phyloP scores from a whole-genome alignment of 1,140 invertebrate genomes.

The Heliconius nattereri region DNA sequence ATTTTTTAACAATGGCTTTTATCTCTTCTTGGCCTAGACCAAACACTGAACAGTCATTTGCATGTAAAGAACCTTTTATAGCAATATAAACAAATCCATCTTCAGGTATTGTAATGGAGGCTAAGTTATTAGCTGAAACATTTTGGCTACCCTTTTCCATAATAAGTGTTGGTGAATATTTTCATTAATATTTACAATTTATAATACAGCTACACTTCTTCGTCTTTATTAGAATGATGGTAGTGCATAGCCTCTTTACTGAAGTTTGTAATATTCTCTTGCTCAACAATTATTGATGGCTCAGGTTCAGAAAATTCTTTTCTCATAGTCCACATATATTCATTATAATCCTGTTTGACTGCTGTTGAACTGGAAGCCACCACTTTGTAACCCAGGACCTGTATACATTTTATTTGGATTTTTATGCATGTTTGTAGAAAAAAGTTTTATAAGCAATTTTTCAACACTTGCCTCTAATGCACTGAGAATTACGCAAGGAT shows the following conservation, averaged over 20 bases:
- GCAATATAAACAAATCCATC: conserved; percentile 86
- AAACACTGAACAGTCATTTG: conserved; percentile 87
- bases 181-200: conserved; percentile 23
- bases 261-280: conserved; percentile 83
- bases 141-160: conserved; percentile 73
- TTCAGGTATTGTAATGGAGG: conserved; percentile 58
- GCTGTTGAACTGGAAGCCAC: conserved; percentile 91
- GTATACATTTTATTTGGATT: conserved; percentile 35
- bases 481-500: conserved; percentile 92
- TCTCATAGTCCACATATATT: conserved; percentile 96
- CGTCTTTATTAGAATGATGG: conserved; percentile 72
- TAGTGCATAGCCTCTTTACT: conserved; percentile 81
- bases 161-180: conserved; percentile 39
- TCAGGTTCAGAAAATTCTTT: conserved; percentile 92
- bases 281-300: conserved; percentile 82
- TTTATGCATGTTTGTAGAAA: neutral
- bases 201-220: conserved; percentile 69
- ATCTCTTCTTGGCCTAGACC: conserved; percentile 86
- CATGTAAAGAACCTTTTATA: conserved; percentile 89
- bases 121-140: conserved; percentile 60
- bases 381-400: conserved; percentile 92
- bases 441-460: neutral
- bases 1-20: conserved; percentile 85
- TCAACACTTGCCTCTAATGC: conserved; percentile 85
- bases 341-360: conserved; percentile 92